Percentiles rank a stretch among this genome's conserved stretches.
phyloP scores from a whole-genome alignment of 2,797 vertebrate species.

The Pseudochirops cupreus region DNA sequence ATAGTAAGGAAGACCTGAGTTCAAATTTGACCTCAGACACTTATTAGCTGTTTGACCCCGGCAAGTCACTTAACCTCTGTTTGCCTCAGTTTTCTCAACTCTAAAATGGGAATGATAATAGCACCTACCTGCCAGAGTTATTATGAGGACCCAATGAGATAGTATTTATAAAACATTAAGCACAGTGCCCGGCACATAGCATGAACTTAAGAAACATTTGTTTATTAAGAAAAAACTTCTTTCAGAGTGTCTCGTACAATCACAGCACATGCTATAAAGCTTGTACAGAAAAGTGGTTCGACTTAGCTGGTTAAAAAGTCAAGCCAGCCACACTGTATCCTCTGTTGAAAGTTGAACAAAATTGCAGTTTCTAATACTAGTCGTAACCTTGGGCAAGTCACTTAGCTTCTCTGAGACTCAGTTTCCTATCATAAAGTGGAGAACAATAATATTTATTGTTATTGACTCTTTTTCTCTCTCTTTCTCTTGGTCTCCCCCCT shows the following conservation, averaged over 20 bases:
- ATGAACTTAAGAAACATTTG: background rate
- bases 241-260: background rate
- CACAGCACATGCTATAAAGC: background rate
- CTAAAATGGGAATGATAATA: background rate
- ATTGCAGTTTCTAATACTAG: background rate
- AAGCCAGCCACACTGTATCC: background rate
- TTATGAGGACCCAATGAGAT: background rate
- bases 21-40: background rate
- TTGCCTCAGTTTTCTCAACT: background rate
- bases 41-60: background rate
- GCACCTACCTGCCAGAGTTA: background rate
- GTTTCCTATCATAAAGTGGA: background rate
- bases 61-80: background rate
- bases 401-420: background rate
- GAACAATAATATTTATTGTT: background rate
- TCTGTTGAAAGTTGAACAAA: background rate
- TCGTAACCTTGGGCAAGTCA: background rate
- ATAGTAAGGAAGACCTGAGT: background rate
- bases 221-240: background rate
- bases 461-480: background rate
- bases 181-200: background rate
- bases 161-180: background rate
- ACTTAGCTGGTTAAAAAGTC: background rate
- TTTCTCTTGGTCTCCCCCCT: too few species aligned
- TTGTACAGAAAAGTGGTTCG: background rate